Percentiles rank a stretch among this genome's conserved stretches.
These are phyloP conservation scores for Eira barbara DNA, from an alignment of 2,113 vertebrate genomes.

Conservation along the genomic window DNA sequence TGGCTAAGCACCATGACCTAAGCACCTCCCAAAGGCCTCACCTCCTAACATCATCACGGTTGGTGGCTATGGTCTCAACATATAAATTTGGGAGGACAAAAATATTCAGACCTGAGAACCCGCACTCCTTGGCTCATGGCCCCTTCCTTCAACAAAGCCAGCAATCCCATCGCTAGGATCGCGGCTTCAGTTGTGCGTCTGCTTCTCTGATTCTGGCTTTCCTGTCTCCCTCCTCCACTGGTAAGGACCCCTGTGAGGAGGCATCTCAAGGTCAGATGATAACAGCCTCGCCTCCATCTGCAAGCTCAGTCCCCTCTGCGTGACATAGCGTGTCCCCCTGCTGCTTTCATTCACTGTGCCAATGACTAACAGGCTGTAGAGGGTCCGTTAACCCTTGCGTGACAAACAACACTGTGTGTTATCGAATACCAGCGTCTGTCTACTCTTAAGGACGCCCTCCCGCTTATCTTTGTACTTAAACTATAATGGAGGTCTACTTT, in stretches of 20 bases:
- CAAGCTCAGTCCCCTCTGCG: neutral
- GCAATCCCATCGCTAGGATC: accelerated
- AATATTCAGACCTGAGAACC: neutral
- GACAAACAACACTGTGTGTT: too few relatives aligned
- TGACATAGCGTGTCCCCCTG: neutral
- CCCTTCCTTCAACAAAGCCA: neutral
- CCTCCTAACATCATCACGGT: too few relatives aligned
- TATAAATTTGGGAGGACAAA: too few relatives aligned
- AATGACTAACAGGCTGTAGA: neutral
- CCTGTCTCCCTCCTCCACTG: neutral
- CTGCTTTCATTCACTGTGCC: too few relatives aligned
- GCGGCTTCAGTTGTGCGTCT: too few relatives aligned
- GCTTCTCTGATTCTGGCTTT: too few relatives aligned
- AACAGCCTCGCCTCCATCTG: neutral
- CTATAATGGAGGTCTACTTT: constrained; percentile 35
- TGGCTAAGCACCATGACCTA: too few relatives aligned
- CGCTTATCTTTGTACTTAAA: neutral
- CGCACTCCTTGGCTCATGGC: neutral
- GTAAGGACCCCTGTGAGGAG: neutral
- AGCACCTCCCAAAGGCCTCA: too few relatives aligned
- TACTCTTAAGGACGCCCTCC: neutral
- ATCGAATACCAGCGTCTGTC: too few relatives aligned
- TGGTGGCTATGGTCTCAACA: too few relatives aligned
- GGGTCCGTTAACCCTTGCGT: too few relatives aligned
- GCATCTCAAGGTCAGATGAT: neutral